Evolutionary conservation across 2,888 invertebrate genomes (phyloP).

Genomic region (Lasioglossum figueresi): DNA sequence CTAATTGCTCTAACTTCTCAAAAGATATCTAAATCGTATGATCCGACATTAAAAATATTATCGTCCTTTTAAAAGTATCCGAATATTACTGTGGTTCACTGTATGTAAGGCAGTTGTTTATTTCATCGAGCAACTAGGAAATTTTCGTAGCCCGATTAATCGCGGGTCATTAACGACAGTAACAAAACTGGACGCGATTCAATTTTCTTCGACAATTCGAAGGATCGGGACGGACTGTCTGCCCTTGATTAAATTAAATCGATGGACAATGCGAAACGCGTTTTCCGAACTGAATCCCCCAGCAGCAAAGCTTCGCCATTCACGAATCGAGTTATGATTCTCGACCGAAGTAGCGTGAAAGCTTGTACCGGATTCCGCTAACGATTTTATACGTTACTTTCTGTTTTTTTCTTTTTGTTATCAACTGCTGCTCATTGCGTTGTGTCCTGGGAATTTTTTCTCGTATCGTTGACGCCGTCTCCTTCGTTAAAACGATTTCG

Average conservation of each 20-base stretch:
- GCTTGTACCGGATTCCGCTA: conserved; percentile 27
- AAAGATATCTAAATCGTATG: no score
- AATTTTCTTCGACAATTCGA: conserved; percentile 57
- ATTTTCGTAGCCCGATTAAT: background rate
- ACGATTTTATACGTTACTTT: conserved; percentile 18
- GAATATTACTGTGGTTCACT: no score
- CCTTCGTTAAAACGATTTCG: background rate
- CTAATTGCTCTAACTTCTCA: no score
- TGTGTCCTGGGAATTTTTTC: background rate
- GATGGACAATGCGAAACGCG: conserved; percentile 48
- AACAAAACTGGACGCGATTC: conserved; percentile 52
- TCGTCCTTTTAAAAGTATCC: no score
- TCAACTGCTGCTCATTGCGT: background rate
- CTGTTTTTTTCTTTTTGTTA: background rate
- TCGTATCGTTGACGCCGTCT: background rate
- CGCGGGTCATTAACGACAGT: conserved; percentile 5
- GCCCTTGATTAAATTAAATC: conserved; percentile 65
- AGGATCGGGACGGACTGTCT: conserved; percentile 28
- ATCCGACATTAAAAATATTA: no score
- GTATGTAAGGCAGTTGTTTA: background rate
- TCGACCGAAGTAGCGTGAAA: conserved; percentile 14
- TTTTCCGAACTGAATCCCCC: conserved; percentile 17
- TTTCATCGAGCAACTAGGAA: background rate
- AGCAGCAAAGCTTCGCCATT: conserved; percentile 3
- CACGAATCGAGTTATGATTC: conserved; percentile 16